A percentile compares a stretch with the other conserved stretches of the same genome.
Evolutionary conservation across 1,140 invertebrate genomes (phyloP).

Genomic region (Amyelois transitella): DNA sequence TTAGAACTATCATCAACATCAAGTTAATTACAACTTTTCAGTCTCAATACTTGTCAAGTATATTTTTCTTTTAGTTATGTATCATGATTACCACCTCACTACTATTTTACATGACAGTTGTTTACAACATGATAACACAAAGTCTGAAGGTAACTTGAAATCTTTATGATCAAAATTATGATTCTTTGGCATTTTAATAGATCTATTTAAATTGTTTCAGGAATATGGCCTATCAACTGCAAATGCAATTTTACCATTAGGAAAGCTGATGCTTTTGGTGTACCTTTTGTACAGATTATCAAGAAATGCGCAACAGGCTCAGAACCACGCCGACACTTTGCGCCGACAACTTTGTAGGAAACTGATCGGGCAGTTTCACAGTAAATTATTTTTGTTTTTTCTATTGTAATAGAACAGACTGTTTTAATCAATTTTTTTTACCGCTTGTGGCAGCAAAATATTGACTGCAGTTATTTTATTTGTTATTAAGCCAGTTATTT

Average conservation of each 20-base stretch:
- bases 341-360: slow-evolving; percentile 1
- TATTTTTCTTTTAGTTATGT: neutral
- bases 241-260: neutral
- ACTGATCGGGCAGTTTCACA: neutral
- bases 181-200: neutral
- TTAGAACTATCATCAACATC: too few relatives aligned
- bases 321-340: slow-evolving; percentile 5
- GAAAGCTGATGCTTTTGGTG: slow-evolving; percentile 2
- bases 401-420: too few relatives aligned
- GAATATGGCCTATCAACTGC: neutral
- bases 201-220: neutral
- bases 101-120: neutral
- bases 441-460: too few relatives aligned
- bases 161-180: neutral
- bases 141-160: neutral
- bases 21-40: too few relatives aligned
- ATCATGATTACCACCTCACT: neutral
- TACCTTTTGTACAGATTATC: slow-evolving; percentile 1
- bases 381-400: too few relatives aligned
- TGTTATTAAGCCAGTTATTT: too few relatives aligned
- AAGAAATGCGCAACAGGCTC: neutral
- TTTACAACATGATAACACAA: neutral
- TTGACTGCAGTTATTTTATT: too few relatives aligned
- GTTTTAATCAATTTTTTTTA: too few relatives aligned
- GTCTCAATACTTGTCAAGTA: neutral